Base-by-base conservation (phyloP, 1,140 invertebrate species). In the Eriosoma lanigerum region DNA sequence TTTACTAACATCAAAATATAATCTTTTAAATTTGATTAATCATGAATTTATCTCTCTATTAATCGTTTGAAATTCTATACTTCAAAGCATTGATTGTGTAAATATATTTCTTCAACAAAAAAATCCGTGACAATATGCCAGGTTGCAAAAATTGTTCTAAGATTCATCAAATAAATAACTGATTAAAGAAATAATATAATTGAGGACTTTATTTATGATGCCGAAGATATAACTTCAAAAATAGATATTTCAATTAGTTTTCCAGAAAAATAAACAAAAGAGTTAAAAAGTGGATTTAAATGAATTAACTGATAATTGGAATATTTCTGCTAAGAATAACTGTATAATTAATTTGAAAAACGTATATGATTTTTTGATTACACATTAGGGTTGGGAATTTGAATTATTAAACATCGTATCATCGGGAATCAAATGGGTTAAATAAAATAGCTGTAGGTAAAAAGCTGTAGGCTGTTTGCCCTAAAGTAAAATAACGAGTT, bases 81-180 rank as follows among this genome's bases (percentile, higher is more conserved):
- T 68, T 17, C 21, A 38, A 24, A 68, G 66, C 12, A 68, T 68
- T 48, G 44, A 68, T 68, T 19, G 44, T 19, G 44, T 68, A 17
- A 48, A 68, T 68, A 6, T 48, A 24, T 48, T 1, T 48, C 44
- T 68, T 17, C 44, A 48, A 48, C 12, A 5, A 17, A 68, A 68
- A 48, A 26, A 38, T 38, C 66, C 8, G 15, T 68, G 1, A 66
- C 29, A 21, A 44, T 46, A 66, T 24, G 21, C 13, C 19, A 66
- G 38, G 38, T 32, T 44, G 19, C n/a, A 44, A 66, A 66, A 24
- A 21, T 66, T 10, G n/a, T 46, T 66, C 19, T 21, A 12, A 32
- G 62, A 66, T 44, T 66, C 44, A 66, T 66, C 1, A 66, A 32
- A 21, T 29, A 64, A 64, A 64, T 64, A 19, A 64, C 29, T 12